Conservation (phyloP, 1,140 invertebrate genomes). For the Pygmarrhopalites habei region DNA sequence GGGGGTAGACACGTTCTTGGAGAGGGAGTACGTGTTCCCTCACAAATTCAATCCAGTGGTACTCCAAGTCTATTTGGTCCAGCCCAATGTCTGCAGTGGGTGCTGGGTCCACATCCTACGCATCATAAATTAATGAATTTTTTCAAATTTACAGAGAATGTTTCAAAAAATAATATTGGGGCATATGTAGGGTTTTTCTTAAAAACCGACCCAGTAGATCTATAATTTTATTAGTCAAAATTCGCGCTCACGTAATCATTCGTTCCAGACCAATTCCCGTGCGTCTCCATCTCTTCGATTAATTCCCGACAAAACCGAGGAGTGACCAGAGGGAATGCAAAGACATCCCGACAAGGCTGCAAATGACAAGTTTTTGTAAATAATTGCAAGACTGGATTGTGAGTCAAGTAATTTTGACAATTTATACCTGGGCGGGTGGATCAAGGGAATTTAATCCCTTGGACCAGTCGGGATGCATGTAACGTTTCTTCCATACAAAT, state of each 20-base stretch:
- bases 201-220: too few species aligned
- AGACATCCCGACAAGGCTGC: slow-evolving; percentile 96
- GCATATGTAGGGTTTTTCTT: too few species aligned
- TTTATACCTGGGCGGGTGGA: neutral
- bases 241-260: slow-evolving; percentile 79
- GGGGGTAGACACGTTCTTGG: too few species aligned
- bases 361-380: neutral
- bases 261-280: slow-evolving; percentile 90
- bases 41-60: too few species aligned
- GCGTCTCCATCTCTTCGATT: slow-evolving; percentile 84
- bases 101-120: too few species aligned
- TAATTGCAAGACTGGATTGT: neutral
- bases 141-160: too few species aligned
- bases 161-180: too few species aligned
- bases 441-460: slow-evolving; percentile 56
- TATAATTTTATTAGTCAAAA: too few species aligned
- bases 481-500: slow-evolving; percentile 83
- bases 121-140: too few species aligned
- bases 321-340: slow-evolving; percentile 88
- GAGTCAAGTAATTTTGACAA: neutral
- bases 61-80: too few species aligned
- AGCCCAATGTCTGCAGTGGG: too few species aligned
- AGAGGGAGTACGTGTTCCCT: too few species aligned
- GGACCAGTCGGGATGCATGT: slow-evolving; percentile 71
- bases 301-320: slow-evolving; percentile 77